Evolutionary conservation across 2,888 invertebrate genomes (phyloP).

Genomic region (Diogma glabrata): DNA sequence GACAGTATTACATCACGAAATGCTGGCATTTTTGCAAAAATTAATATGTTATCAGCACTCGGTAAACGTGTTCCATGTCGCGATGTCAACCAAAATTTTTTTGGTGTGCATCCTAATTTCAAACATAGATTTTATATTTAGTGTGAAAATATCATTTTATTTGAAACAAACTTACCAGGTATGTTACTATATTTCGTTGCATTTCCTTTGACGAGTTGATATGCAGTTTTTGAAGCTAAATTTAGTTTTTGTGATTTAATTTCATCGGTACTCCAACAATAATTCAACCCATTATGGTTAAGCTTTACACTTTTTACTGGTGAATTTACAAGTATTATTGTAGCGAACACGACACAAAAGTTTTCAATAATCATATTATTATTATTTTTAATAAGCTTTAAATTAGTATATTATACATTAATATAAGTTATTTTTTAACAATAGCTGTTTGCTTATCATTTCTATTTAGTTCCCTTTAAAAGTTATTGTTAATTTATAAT

Average conservation of each 20-base stretch:
- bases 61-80: conserved; percentile 62
- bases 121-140: not conserved
- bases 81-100: conserved; percentile 59
- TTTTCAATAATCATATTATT: too few species aligned
- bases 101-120: conserved; percentile 43
- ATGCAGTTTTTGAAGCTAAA: conserved; percentile 66
- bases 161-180: conserved; percentile 3
- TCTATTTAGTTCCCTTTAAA: too few species aligned
- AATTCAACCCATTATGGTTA: too few species aligned
- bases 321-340: too few species aligned
- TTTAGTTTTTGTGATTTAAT: conserved; percentile 34
- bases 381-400: too few species aligned
- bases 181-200: not conserved
- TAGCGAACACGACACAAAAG: too few species aligned
- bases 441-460: too few species aligned
- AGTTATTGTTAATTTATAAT: too few species aligned
- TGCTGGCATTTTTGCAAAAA: conserved; percentile 39
- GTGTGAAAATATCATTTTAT: too few species aligned
- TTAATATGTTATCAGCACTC: conserved; percentile 40
- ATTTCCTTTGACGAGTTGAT: conserved; percentile 48
- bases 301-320: too few species aligned
- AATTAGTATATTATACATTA: too few species aligned
- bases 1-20: conserved; percentile 45
- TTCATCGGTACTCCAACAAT: conserved; percentile 20
- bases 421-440: too few species aligned